Percentiles rank a stretch among this genome's conserved stretches.
phyloP scores from a whole-genome alignment of 2,113 vertebrate species.

The Lamprologus ornatipinnis region DNA sequence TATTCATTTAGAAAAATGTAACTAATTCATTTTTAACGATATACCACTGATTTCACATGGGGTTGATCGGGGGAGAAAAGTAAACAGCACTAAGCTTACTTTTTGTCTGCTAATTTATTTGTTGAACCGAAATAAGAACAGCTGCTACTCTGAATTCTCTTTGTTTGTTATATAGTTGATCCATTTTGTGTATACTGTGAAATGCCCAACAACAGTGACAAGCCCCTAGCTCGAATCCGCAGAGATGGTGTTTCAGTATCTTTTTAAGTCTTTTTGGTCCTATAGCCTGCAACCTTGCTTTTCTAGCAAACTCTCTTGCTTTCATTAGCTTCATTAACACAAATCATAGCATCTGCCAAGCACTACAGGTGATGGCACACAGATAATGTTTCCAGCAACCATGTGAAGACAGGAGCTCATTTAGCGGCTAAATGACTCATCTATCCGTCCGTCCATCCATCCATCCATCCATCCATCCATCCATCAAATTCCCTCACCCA shows the following conservation, averaged over 20 bases:
- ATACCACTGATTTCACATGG: background rate
- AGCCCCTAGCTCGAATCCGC: background rate
- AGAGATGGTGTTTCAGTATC: background rate
- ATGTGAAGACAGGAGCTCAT: background rate
- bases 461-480: background rate
- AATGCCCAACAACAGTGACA: background rate
- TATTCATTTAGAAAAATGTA: conserved; percentile 6
- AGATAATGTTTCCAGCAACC: background rate
- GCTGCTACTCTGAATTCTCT: background rate
- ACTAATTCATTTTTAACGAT: conserved; percentile 4
- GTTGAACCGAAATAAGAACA: background rate
- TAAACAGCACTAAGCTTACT: background rate
- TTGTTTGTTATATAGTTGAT: background rate
- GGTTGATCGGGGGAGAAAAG: background rate
- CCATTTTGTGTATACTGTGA: background rate
- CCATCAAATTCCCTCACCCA: accelerated
- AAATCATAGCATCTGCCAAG: background rate
- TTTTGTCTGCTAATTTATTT: background rate
- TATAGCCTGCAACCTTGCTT: background rate
- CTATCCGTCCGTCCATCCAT: accelerated
- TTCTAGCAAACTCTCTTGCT: background rate
- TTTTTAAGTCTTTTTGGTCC: background rate
- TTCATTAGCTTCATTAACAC: background rate
- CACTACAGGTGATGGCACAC: background rate
- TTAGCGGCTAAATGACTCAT: background rate